Evolutionary conservation across 2,113 vertebrate genomes (phyloP), one percentile per base, ranked within the genome.

Genomic region (Megaceryle maxima): DNA sequence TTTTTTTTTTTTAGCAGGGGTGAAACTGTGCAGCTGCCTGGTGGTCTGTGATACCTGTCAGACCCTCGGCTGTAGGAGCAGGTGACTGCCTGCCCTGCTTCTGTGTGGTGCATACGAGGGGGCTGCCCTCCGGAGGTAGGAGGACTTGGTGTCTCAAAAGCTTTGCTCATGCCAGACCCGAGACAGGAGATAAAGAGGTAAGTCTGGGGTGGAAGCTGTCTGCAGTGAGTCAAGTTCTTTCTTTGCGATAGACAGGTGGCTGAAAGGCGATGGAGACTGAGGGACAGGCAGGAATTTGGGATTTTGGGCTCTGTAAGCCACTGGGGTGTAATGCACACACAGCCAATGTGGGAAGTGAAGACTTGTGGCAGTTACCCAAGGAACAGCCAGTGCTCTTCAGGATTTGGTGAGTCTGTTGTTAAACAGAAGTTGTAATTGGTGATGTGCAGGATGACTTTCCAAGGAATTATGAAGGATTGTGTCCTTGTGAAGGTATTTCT

Each of bases 251-350:
- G 57, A 15, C 3, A 41, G 62, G 57, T 19, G 74, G 26, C 64
- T 73, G 57, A 21, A 26, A 51, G 20, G 26, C 20, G 26, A 28
- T 28, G 51, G 50, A 26, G 46, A 31, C 0, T 1, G 16, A 35
- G 78, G 41, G n/a, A 51, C 28, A 26, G 10, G 19, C 62, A 26
- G 74, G 35, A 68, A 5, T 77, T 78, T 55, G 56, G 31, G 75
- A 28, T 56, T 87, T 39, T 18, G 69, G 63, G 74, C 44, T 94
- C 37, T 0, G 4, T 20, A 13, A 96, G n/a, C 7, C 25, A 4
- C 15, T 2, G 13, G 53, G 15, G 22, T n/a, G 20, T 53, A 53
- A 57, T 8, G 21, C 7, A 6, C 0, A 1, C 3, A 2, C 39
- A 46, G 25, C 1, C 5, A 31, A 39, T 0, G 0, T 1, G 48